phyloP scores from a whole-genome alignment of 2,888 invertebrate genomes.

The Metalampra italica region DNA sequence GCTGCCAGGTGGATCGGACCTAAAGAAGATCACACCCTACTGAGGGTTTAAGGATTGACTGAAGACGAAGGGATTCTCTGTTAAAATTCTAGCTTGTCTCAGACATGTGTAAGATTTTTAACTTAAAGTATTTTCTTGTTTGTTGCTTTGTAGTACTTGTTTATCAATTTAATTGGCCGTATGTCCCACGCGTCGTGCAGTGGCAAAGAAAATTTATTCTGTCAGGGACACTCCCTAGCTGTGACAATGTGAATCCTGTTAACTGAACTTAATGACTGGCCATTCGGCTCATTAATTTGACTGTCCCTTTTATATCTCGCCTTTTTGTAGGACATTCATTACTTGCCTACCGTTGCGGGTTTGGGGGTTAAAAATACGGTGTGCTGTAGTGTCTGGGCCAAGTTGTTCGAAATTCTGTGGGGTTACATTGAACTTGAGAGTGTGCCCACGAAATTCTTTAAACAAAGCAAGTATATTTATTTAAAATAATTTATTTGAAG shows the following conservation, averaged over 20 bases:
- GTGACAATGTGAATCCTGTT: slow-evolving; percentile 45
- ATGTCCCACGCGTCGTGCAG: slow-evolving; percentile 19
- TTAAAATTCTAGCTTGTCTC: not conserved
- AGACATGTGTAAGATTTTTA: not conserved
- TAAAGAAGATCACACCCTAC: too few species aligned
- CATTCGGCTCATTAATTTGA: slow-evolving; percentile 50
- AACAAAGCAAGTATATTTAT: too few species aligned
- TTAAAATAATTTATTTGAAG: too few species aligned
- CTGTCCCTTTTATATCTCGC: slow-evolving; percentile 34
- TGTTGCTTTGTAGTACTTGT: slow-evolving; percentile 9
- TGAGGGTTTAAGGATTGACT: too few species aligned
- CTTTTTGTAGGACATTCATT: slow-evolving; percentile 46
- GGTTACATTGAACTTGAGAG: not conserved
- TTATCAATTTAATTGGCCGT: slow-evolving; percentile 5
- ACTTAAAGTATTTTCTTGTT: not conserved
- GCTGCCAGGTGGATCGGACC: too few species aligned
- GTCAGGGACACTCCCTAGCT: slow-evolving; percentile 36
- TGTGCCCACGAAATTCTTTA: too few species aligned
- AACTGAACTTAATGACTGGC: slow-evolving; percentile 52
- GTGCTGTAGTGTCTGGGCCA: not conserved
- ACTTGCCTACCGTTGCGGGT: slow-evolving; percentile 24
- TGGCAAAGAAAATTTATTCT: slow-evolving; percentile 47
- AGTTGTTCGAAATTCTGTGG: not conserved
- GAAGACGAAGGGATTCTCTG: not conserved
- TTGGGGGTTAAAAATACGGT: slow-evolving; percentile 6